Conservation (phyloP, 2,113 vertebrate species). For the Petromus typicus region DNA sequence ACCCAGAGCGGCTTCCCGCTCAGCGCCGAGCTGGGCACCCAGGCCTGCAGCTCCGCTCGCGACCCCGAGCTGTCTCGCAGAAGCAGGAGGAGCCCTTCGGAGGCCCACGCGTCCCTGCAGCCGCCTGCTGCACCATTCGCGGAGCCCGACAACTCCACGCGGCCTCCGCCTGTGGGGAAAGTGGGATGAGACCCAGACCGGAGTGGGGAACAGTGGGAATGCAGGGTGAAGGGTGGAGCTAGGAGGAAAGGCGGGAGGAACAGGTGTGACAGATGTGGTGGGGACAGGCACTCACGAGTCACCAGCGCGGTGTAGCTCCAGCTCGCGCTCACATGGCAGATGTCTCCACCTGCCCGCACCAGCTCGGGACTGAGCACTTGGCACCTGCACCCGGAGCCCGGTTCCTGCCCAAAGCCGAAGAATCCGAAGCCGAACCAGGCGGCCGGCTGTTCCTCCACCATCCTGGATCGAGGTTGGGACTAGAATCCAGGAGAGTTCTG, state of each 20-base stretch:
- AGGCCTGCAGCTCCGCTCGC: constrained; percentile 80
- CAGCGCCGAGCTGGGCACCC: constrained; percentile 42
- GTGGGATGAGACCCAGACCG: fast-evolving
- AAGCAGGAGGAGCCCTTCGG: constrained; percentile 87
- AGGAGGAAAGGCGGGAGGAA: background rate
- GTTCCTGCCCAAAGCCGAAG: constrained; percentile 90
- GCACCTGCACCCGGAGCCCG: background rate
- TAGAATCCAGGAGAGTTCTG: background rate
- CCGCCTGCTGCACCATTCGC: constrained; percentile 39
- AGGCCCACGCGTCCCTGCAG: constrained; percentile 88
- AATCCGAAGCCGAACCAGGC: constrained; percentile 92
- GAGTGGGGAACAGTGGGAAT: background rate
- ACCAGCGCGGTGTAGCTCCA: constrained; percentile 86
- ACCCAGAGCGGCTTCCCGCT: constrained; percentile 82
- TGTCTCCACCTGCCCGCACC: background rate
- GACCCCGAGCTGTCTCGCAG: constrained; percentile 76
- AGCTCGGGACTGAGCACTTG: constrained; percentile 60
- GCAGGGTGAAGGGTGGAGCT: too few species aligned
- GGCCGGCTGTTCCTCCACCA: background rate
- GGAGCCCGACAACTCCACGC: constrained; percentile 83
- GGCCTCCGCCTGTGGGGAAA: constrained; percentile 64
- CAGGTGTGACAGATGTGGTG: too few species aligned
- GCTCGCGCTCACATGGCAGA: constrained; percentile 77
- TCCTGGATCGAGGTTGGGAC: background rate
- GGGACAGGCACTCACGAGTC: constrained; percentile 73